Evolutionary conservation across 2,888 invertebrate genomes (phyloP).

Genomic region (Phanerotoma sp.): DNA sequence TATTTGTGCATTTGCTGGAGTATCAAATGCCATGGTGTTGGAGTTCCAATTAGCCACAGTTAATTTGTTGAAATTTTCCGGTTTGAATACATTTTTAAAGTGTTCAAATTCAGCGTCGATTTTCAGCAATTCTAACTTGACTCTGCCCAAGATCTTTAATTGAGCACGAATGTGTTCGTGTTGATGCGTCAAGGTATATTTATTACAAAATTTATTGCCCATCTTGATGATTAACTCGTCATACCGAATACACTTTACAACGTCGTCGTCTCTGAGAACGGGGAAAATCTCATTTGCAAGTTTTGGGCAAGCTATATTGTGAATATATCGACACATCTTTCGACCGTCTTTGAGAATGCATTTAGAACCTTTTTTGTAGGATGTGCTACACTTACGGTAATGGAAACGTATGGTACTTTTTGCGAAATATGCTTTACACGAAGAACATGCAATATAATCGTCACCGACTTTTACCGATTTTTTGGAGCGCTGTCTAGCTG

Average conservation of each 20-base stretch:
- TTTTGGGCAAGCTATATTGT: conserved; percentile 16
- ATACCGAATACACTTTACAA: conserved; percentile 29
- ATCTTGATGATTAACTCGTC: conserved; percentile 29
- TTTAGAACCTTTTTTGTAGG: no score
- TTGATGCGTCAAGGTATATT: conserved; percentile 27
- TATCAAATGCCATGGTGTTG: conserved; percentile 3
- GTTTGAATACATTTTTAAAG: conserved; percentile 21
- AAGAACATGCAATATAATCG: no score
- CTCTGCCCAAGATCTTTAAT: conserved; percentile 23
- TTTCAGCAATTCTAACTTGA: conserved; percentile 10
- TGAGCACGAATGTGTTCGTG: conserved; percentile 27
- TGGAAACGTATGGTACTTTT: no score
- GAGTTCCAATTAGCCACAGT: conserved; percentile 15
- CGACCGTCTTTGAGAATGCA: not conserved
- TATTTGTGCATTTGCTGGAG: conserved; percentile 14
- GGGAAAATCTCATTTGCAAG: conserved; percentile 29
- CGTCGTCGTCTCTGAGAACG: conserved; percentile 28
- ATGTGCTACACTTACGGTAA: no score
- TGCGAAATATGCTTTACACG: no score
- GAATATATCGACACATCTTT: conserved; percentile 28
- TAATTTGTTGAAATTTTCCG: conserved; percentile 20
- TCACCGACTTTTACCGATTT: no score
- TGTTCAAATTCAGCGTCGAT: conserved; percentile 14
- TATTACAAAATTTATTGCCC: conserved; percentile 29
- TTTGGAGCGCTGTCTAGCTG: no score